Evolutionary conservation across 35 echinoderm and acorn worm genomes (phyloP), one percentile per base, ranked within the genome.

Genomic region (Chiridota heheva): DNA sequence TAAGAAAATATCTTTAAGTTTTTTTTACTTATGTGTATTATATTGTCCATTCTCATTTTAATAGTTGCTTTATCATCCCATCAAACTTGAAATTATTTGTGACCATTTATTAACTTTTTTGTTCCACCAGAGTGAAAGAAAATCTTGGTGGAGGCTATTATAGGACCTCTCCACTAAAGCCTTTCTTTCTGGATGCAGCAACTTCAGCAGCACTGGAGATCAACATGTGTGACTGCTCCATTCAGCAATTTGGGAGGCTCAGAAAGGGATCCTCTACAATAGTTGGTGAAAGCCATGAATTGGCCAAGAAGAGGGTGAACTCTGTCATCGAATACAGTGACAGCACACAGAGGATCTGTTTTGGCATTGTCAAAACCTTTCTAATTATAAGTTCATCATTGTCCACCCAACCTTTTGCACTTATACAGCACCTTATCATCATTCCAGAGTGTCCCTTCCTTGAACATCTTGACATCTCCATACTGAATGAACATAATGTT

Each of bases 71-170:
- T 29, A 31, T 65, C 36, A 31, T 5, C 31, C 31, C 62, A 28
- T 65, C 62, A 65, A 22, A 69, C 20, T 69, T 17, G 36, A 15
- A 34, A 17, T 26, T 69, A 10, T 40, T 18, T 39, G 29, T 69
- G 34, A 69, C 13, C 2, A 40, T 36, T 0, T 18, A 6, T 18
- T 16, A 38, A 15, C 12, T 0, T 69, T 38, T 69, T 24, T 40
- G 37, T 38, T 69, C n/a, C n/a, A n/a, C n/a, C n/a, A 69, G 66
- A 69, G 25, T 69, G 2, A 69, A 69, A 69, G 66, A 69, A 69
- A 40, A 69, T 24, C 66, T 69, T 69, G 66, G 66, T 24, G 25
- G 26, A 10, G 66, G 66, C 3, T 17, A 17, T 69, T 69, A 40
- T 69, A 24, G 5, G 35, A 15, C 66, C 37, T 39, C 66, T 40